A percentile compares a stretch with the other conserved stretches of the same genome.
Conservation (phyloP, 2,113 vertebrate species). For the Dipodomys merriami region DNA sequence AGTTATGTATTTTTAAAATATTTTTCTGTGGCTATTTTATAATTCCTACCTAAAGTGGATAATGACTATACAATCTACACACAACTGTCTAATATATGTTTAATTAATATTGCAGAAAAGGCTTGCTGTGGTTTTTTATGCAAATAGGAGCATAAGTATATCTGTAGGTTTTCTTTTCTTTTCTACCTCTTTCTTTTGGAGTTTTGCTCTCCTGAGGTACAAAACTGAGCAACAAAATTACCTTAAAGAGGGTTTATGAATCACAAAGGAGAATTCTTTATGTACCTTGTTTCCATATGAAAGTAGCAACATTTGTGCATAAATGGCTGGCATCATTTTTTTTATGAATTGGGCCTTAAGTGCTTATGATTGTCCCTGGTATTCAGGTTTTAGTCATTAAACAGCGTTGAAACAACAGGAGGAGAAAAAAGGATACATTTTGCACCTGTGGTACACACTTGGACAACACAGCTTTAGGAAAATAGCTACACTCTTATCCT, state of each 20-base stretch:
- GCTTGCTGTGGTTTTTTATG: conserved; percentile 78
- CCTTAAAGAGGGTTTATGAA: conserved; percentile 86
- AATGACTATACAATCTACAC: conserved; percentile 2
- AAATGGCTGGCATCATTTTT: conserved; percentile 87
- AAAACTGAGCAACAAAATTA: conserved; percentile 88
- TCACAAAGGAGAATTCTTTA: conserved; percentile 88
- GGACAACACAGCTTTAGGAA: conserved; percentile 86
- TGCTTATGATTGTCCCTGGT: conserved; percentile 88
- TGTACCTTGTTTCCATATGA: conserved; percentile 90
- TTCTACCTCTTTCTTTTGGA: conserved; percentile 77
- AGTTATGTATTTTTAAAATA: conserved; percentile 50
- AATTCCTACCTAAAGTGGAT: conserved; percentile 63
- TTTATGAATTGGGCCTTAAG: conserved; percentile 89
- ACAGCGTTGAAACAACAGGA: conserved; percentile 90
- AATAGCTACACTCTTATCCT: conserved; percentile 86
- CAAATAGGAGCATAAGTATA: conserved; percentile 75
- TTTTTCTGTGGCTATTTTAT: conserved; percentile 64
- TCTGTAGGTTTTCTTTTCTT: conserved; percentile 78
- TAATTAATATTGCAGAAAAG: conserved; percentile 74
- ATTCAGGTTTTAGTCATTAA: conserved; percentile 90
- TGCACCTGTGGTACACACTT: conserved; percentile 88
- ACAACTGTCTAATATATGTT: conserved; percentile 56
- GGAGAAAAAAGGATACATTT: conserved; percentile 88
- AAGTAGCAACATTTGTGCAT: conserved; percentile 88
- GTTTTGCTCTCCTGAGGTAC: conserved; percentile 83